Conservation (phyloP, 2,888 invertebrate species). For the Arctia plantaginis region DNA sequence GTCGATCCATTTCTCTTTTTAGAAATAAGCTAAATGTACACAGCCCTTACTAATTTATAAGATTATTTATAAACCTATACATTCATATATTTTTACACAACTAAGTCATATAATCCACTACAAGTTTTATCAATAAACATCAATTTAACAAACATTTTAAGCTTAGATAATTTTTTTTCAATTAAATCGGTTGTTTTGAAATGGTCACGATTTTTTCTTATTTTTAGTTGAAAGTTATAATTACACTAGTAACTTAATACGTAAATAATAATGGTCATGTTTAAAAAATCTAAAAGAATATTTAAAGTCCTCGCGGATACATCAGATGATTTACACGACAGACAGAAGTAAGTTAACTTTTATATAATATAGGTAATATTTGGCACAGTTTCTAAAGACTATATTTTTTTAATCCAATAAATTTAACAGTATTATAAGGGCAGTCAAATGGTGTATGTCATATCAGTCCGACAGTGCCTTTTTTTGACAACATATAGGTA, state of each 20-base stretch:
- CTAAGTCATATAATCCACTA: conserved; percentile 5
- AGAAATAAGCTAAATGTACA: conserved; percentile 6
- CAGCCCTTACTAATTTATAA: neutral
- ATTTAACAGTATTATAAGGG: neutral
- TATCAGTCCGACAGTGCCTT: neutral
- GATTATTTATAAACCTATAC: conserved; percentile 23
- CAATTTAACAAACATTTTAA: neutral
- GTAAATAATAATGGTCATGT: neutral
- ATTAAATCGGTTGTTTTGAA: neutral
- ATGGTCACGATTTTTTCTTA: neutral
- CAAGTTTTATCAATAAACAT: neutral
- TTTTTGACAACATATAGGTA: neutral
- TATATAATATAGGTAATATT: neutral
- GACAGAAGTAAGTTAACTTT: neutral
- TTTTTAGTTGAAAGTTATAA: neutral
- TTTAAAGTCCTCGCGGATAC: neutral
- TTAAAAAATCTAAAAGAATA: neutral
- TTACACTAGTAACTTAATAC: neutral
- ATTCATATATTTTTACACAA: conserved; percentile 16
- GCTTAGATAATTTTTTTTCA: neutral
- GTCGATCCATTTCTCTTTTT: neutral
- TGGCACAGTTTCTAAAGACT: neutral
- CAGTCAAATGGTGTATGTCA: neutral
- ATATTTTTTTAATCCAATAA: neutral
- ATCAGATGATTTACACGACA: neutral